Evolutionary conservation across 1,140 invertebrate species (phyloP), one percentile per base, ranked within the genome.

Genomic region (Dendrolimus punctatus): DNA sequence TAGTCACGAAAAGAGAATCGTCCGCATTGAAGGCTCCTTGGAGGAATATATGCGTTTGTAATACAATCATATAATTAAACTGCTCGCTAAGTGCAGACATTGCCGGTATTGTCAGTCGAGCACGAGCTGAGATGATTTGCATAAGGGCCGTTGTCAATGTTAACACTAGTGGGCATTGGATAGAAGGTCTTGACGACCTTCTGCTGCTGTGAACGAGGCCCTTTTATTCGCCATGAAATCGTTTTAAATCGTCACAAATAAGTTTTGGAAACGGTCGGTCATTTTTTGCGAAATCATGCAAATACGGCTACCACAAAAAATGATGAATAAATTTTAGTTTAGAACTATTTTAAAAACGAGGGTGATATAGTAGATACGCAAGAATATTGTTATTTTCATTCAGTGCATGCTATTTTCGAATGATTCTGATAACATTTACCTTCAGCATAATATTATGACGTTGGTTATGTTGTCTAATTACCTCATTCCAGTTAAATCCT

Each of bases 151-250:
- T 53, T 68, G 70, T 73, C 73, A 76, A 76, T 79, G 70, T 59
- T 71, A 74, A 68, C 62, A 59, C 56, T 59, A 48, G 68, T 77
- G 64, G 66, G 73, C 61, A 68, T 56, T 58, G 55, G 58, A 52
- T 46, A 66, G 66, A 79, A 80, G 78, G 77, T 80, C 74, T 71
- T 40, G 45, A 37, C 61, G 71, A 73, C 79, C 80, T 82, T 79
- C 66, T 64, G 42, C 49, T 54, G 55, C 57, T 53, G 49, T 46
- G 51, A 46, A 55, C 77, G 68, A 85, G 76, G 79, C 71, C 74
- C 71, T 80, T 75, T 68, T 70, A 80, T 81, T 80, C 59, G 74
- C 75, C 64, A 75, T 71, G 61, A 67, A 57, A 51, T 54, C 55
- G 62, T 54, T 66, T 59, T 64, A 42, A 53, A 49, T 47, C 49